phyloP scores from a whole-genome alignment of 2,113 vertebrate species.

The Psittacara wagleri region DNA sequence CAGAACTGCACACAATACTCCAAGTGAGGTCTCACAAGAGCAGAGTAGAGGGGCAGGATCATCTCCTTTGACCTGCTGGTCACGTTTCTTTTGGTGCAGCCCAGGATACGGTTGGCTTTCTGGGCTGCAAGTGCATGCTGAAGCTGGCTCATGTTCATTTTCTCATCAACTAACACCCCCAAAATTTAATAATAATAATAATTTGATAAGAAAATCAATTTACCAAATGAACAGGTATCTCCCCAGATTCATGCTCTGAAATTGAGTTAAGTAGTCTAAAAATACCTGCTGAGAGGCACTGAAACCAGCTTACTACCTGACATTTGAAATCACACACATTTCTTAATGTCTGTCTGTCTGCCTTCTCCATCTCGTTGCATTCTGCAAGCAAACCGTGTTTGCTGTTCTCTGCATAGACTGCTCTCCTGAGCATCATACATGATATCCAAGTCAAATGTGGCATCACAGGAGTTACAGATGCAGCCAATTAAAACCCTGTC shows the following conservation, averaged over 20 bases:
- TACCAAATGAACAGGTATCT: neutral
- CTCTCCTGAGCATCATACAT: neutral
- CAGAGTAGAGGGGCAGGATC: too few species aligned
- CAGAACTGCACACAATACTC: too few species aligned
- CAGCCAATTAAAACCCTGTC: constrained; percentile 24
- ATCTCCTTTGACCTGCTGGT: too few species aligned
- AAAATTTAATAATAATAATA: neutral
- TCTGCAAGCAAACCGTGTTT: neutral
- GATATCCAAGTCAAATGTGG: neutral
- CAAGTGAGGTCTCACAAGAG: too few species aligned
- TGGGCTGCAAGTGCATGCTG: too few species aligned
- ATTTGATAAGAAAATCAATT: constrained; percentile 38
- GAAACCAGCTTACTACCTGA: neutral
- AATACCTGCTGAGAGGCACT: neutral
- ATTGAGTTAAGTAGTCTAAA: neutral
- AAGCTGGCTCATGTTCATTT: too few species aligned
- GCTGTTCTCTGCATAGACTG: neutral
- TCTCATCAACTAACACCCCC: too few species aligned
- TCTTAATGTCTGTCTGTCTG: neutral
- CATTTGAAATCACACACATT: neutral
- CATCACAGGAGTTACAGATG: neutral
- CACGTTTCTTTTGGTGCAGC: too few species aligned
- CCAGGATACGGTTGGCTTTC: too few species aligned
- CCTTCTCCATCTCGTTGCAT: neutral
- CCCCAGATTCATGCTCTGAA: neutral